Conservation (phyloP, 2,113 vertebrate species). For the Oryzias curvinotus region DNA sequence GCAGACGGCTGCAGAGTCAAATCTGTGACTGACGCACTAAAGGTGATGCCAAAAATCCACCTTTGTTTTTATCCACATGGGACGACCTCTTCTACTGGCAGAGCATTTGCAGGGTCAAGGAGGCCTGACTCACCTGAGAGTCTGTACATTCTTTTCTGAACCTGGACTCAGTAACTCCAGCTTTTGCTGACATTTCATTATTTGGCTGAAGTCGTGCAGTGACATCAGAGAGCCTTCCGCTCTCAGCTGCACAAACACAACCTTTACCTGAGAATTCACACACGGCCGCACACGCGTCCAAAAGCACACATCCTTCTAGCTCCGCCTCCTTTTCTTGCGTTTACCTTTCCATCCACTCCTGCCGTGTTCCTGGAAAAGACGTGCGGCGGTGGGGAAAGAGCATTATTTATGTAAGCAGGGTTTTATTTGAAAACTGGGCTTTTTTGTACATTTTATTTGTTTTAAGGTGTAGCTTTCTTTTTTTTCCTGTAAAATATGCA, state of each 20-base stretch:
- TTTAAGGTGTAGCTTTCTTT: background rate
- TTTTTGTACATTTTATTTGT: background rate
- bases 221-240: too few relatives aligned
- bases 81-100: too few relatives aligned
- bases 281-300: conserved; percentile 2
- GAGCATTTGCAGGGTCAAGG: too few relatives aligned
- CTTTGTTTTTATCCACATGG: too few relatives aligned
- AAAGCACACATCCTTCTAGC: background rate
- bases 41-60: too few relatives aligned
- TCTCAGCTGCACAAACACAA: too few relatives aligned
- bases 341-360: conserved; percentile 51
- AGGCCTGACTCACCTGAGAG: too few relatives aligned
- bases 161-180: too few relatives aligned
- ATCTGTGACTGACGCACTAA: background rate
- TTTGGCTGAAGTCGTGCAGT: too few relatives aligned
- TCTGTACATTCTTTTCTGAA: too few relatives aligned
- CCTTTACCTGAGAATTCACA: background rate
- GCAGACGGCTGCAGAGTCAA: background rate
- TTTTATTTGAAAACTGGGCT: conserved; percentile 6
- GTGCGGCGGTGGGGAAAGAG: background rate
- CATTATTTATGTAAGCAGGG: background rate
- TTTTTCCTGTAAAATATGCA: too few relatives aligned
- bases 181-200: too few relatives aligned
- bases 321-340: conserved; percentile 9
- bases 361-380: conserved; percentile 32